Conservation (phyloP, 2,797 vertebrate species). For the Chrysolophus pictus region DNA sequence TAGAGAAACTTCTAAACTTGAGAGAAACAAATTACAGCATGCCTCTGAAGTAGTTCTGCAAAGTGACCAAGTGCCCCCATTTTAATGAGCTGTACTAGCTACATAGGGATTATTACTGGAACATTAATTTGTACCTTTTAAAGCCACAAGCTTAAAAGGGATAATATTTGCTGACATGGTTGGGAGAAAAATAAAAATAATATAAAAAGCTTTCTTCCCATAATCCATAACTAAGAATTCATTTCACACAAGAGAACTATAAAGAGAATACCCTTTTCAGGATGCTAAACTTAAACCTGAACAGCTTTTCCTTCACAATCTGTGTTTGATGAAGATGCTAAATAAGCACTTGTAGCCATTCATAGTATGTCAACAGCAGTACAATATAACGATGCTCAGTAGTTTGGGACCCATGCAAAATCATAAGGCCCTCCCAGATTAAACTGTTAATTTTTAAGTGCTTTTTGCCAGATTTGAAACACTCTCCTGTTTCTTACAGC, state of each 20-base stretch:
- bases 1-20: background rate
- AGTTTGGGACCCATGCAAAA: background rate
- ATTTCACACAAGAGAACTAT: background rate
- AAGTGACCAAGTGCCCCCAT: constrained; percentile 50
- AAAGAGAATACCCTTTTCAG: background rate
- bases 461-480: background rate
- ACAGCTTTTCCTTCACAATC: background rate
- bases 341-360: background rate
- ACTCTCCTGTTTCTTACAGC: background rate
- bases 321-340: background rate
- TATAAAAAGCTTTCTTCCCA: background rate
- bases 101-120: constrained; percentile 36
- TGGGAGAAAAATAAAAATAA: background rate
- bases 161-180: constrained; percentile 39
- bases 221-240: background rate
- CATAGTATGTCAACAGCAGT: background rate
- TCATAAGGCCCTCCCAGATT: background rate
- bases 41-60: constrained; percentile 51
- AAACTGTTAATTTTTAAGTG: background rate
- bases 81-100: constrained; percentile 69
- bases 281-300: background rate
- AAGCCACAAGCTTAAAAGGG: constrained; percentile 25
- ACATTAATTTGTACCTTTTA: constrained; percentile 71
- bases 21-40: constrained; percentile 12
- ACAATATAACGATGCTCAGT: background rate